Percentiles rank a stretch among this genome's conserved stretches.
These are phyloP conservation scores for Zaprionus taronus DNA, from an alignment of 1,140 invertebrate species.

Conservation along the genomic window DNA sequence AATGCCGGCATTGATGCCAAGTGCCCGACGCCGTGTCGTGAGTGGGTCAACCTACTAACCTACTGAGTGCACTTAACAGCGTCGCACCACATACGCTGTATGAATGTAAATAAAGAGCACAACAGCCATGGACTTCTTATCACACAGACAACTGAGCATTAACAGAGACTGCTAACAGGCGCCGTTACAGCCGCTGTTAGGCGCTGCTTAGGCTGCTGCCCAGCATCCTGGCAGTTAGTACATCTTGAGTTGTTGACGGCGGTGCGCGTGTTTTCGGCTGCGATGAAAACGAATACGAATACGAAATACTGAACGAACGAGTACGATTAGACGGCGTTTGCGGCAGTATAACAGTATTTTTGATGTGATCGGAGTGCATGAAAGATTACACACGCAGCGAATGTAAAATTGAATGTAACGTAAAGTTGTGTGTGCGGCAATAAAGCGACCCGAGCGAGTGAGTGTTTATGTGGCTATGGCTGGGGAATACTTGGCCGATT, in stretches of 20 bases:
- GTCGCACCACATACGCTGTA: neutral
- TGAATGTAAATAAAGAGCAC: conserved; percentile 38
- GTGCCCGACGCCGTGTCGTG: neutral
- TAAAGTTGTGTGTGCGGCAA: conserved; percentile 38
- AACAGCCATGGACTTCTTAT: conserved; percentile 31
- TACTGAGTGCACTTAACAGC: conserved; percentile 48
- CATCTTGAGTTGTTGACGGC: conserved; percentile 77
- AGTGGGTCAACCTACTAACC: conserved; percentile 73
- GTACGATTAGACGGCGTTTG: conserved; percentile 3
- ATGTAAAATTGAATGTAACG: conserved; percentile 61
- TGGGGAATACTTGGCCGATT: neutral
- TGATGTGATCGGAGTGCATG: conserved; percentile 50
- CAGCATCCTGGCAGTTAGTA: conserved; percentile 64
- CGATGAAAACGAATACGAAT: neutral
- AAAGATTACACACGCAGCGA: conserved; percentile 63
- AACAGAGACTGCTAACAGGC: conserved; percentile 38
- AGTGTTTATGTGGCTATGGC: conserved; percentile 30
- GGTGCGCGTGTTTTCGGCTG: conserved; percentile 65
- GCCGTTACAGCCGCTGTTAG: conserved; percentile 26
- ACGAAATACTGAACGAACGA: conserved; percentile 3
- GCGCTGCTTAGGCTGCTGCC: conserved; percentile 20
- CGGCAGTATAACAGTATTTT: conserved; percentile 27
- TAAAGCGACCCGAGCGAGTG: conserved; percentile 10
- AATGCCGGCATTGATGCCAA: conserved; percentile 36
- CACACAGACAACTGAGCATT: conserved; percentile 8